A percentile compares a stretch with the other conserved stretches of the same genome.
Conservation (phyloP, 2,113 vertebrate genomes). For the Corythornis madagascariensis region DNA sequence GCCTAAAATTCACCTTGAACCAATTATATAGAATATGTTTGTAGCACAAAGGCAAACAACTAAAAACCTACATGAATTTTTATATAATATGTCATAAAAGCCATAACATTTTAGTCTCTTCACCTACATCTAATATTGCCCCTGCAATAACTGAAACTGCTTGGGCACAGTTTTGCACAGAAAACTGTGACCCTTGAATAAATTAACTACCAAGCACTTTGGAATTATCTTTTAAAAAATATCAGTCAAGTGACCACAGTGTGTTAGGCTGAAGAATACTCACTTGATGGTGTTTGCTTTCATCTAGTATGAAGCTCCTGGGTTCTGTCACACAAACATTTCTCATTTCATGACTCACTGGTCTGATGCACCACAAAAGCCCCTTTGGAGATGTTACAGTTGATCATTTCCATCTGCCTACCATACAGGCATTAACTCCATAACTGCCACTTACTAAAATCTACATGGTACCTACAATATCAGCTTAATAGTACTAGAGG, state of each 20-base stretch:
- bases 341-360: constrained; percentile 66
- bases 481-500: neutral
- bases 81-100: neutral
- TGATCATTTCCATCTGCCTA: constrained; percentile 59
- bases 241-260: neutral
- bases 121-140: neutral
- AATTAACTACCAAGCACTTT: neutral
- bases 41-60: neutral
- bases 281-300: neutral
- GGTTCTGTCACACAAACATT: constrained; percentile 7
- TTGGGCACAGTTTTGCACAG: neutral
- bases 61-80: neutral
- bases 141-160: neutral
- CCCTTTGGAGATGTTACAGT: constrained; percentile 32
- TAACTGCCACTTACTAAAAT: constrained; percentile 11
- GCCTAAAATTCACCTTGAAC: neutral
- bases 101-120: neutral
- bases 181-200: neutral
- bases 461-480: neutral
- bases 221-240: neutral
- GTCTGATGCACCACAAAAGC: constrained; percentile 26
- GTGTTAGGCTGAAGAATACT: neutral
- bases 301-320: neutral
- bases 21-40: neutral
- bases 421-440: neutral